Conservation (phyloP, 2,113 vertebrate species). For the Peucedramus taeniatus region DNA sequence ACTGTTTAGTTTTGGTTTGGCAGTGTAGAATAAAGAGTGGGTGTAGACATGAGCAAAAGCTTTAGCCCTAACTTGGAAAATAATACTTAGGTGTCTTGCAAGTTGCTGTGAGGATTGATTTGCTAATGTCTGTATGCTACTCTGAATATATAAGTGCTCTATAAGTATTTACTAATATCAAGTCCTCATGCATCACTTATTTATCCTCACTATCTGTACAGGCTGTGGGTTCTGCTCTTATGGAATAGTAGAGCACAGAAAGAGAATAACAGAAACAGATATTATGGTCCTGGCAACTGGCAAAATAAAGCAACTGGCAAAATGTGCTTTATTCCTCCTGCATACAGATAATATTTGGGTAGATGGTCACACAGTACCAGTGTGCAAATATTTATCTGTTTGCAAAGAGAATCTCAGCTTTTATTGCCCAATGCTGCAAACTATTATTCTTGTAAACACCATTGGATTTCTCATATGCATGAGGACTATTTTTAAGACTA, state of each 20-base stretch:
- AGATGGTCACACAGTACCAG: slow-evolving; percentile 34
- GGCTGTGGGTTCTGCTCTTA: not conserved
- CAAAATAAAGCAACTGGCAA: slow-evolving; percentile 11
- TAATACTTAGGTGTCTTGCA: not conserved
- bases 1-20: not conserved
- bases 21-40: not conserved
- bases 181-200: not conserved
- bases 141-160: not conserved
- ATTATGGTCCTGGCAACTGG: not conserved
- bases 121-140: slow-evolving; percentile 15
- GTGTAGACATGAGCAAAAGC: not conserved
- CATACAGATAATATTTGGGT: slow-evolving; percentile 47
- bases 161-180: not conserved
- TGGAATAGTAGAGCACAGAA: not conserved
- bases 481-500: slow-evolving; percentile 4
- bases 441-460: slow-evolving; percentile 35
- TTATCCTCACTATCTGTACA: not conserved
- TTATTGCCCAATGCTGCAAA: not conserved
- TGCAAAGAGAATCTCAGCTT: slow-evolving; percentile 44
- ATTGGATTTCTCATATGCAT: slow-evolving; percentile 5
- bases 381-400: slow-evolving; percentile 62
- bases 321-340: not conserved
- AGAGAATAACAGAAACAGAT: not conserved
- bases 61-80: not conserved
- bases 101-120: not conserved